These are phyloP conservation scores for Tetropium fuscum DNA, from an alignment of 2,888 invertebrate genomes.

Conservation along the genomic window DNA sequence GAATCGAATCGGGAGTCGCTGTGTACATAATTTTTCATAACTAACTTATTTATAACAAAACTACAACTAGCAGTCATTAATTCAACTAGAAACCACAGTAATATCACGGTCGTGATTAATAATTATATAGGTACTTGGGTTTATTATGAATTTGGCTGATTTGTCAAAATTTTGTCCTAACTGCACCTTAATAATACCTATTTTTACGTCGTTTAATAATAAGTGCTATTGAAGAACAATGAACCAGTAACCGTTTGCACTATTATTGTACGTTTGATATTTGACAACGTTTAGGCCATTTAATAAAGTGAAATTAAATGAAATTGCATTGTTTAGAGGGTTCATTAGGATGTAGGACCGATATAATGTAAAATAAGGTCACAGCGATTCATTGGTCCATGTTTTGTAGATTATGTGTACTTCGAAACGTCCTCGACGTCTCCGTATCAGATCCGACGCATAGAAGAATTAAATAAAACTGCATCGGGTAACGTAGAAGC, in stretches of 20 bases:
- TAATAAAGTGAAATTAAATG: not conserved
- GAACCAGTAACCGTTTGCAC: slow-evolving; percentile 2
- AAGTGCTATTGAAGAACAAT: slow-evolving; percentile 1
- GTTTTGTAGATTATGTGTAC: slow-evolving; percentile 96
- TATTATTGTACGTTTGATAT: not conserved
- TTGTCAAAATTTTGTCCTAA: not conserved
- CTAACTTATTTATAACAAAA: too few species aligned
- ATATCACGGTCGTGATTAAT: too few species aligned
- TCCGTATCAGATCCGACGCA: slow-evolving; percentile 98
- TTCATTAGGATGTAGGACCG: slow-evolving; percentile 8
- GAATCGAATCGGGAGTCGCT: not conserved
- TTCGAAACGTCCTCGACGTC: slow-evolving; percentile 98
- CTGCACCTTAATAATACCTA: slow-evolving; percentile 9
- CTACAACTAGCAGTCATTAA: too few species aligned
- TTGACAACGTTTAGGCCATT: not conserved
- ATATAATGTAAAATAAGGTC: slow-evolving; percentile 22
- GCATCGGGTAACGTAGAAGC: slow-evolving; percentile 98
- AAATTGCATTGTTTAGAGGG: slow-evolving; percentile 12
- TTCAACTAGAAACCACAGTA: too few species aligned
- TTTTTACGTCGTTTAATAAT: slow-evolving; percentile 11
- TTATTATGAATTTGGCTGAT: slow-evolving; percentile 4
- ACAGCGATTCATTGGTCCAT: slow-evolving; percentile 23
- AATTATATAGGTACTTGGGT: too few species aligned
- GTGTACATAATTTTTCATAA: slow-evolving; percentile 8
- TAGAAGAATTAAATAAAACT: slow-evolving; percentile 99